Percentiles rank a stretch among this genome's conserved stretches.
Conservation (phyloP, 2,113 vertebrate species). For the Malurus alboscapulatus region DNA sequence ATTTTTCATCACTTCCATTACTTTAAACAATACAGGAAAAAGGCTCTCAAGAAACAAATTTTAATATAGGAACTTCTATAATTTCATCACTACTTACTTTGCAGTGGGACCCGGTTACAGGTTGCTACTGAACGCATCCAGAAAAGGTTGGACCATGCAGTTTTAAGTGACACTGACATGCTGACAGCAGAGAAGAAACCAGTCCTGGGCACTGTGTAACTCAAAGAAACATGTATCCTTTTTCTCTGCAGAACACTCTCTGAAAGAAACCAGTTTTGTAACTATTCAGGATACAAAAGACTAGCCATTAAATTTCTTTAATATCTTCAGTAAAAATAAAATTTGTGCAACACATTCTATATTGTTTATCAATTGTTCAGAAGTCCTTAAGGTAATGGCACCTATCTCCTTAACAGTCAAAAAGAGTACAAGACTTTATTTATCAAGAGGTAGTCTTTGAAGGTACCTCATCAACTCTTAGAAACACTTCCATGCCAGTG, state of each 20-base stretch:
- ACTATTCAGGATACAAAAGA: neutral
- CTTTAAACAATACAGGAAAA: neutral
- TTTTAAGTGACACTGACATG: neutral
- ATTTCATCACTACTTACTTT: slow-evolving; percentile 25
- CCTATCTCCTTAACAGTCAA: neutral
- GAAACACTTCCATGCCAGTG: neutral
- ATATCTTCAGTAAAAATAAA: neutral
- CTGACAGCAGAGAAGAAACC: neutral
- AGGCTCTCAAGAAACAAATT: neutral
- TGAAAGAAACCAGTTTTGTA: neutral
- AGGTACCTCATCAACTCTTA: neutral
- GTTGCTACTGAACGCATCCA: neutral
- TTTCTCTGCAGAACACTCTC: neutral
- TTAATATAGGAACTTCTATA: neutral
- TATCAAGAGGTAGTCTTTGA: neutral
- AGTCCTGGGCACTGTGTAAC: neutral
- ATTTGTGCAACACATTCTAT: neutral
- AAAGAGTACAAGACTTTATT: neutral
- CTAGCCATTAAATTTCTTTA: neutral
- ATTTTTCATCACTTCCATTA: neutral
- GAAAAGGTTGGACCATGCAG: neutral
- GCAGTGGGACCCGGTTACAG: neutral
- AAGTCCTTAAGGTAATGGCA: neutral
- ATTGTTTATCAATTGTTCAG: neutral
- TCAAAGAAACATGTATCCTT: neutral